Base-by-base conservation (phyloP, 2,113 vertebrate genomes). In the Ceratotherium simum region DNA sequence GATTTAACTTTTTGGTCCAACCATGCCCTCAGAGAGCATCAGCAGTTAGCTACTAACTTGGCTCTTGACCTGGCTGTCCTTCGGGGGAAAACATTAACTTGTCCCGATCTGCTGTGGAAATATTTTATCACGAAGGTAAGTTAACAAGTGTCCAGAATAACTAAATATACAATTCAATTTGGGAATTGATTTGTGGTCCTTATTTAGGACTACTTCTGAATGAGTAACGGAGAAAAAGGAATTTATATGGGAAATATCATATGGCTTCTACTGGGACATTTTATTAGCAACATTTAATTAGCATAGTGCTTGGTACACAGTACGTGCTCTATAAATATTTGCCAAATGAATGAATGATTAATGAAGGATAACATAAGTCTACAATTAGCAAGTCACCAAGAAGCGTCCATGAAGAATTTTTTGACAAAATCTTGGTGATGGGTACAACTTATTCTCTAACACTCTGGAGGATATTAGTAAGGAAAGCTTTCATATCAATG, bases 241-340 rank as follows among this genome's bases (percentile, higher is more conserved):
- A 90, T 96, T 89, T 95, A 85, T 60, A 92, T 90, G 79, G 60
- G 46, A 54, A 96, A 96, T 97, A 89, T 64, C 95, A 97, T 91
- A 97, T 96, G 93, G 86, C 84, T 91, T 95, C 81, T 96, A 92
- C 31, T 92, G 39, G 70, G 73, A 95, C 36, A 20, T 95, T 97
- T 96, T 94, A 96, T 95, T 96, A 95, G 87, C 75, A 97, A 96
- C 75, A 76, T 84, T 94, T 93, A 95, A 91, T 97, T 93, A 97
- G 95, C 85, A 97, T 23, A 96, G 70, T 92, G n/a, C 67, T n/a
- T 91, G 33, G 73, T 92, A 97, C n/a, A 95, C 76, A 90, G 12
- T 95, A 91, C 96, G 51, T 95, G 88, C 70, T 96, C 94, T 87
- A 96, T 90, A 97, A 97, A 94, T 93, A 96, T 80, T 62, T 97